phyloP scores from a whole-genome alignment of 2,113 vertebrate species.

The Halcyon senegalensis region DNA sequence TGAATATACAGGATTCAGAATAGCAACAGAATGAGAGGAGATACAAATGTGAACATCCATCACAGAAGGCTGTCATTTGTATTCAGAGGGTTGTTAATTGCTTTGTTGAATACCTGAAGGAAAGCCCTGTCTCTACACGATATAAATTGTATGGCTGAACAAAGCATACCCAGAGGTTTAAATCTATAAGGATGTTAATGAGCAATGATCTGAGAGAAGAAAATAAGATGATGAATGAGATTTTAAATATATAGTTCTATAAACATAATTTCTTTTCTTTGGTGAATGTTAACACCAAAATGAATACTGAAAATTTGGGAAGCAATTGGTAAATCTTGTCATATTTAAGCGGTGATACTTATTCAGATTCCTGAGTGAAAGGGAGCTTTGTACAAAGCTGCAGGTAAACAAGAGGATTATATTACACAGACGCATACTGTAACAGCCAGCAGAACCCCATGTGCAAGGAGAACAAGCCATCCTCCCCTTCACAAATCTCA shows the following conservation, averaged over 20 bases:
- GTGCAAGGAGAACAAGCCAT: rapidly evolving
- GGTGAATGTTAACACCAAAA: background rate
- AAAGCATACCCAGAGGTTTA: constrained; percentile 17
- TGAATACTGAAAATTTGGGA: background rate
- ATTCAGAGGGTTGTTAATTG: constrained; percentile 6
- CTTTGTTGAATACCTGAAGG: constrained; percentile 31
- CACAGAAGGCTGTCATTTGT: background rate
- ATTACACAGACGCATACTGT: background rate
- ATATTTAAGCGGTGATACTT: background rate
- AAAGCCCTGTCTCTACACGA: background rate
- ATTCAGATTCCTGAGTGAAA: background rate
- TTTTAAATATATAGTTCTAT: background rate
- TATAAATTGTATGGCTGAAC: constrained; percentile 17
- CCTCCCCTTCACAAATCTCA: background rate
- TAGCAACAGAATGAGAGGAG: background rate
- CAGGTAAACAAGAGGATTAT: background rate
- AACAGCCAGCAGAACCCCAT: rapidly evolving
- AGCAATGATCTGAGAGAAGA: background rate
- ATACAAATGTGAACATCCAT: background rate
- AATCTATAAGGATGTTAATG: background rate
- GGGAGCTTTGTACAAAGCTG: background rate
- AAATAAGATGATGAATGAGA: background rate
- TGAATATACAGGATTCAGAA: background rate
- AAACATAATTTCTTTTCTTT: background rate
- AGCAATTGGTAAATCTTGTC: background rate